These are phyloP conservation scores for Charaxes varanes DNA, from an alignment of 1,140 invertebrate species.

Conservation along the genomic window DNA sequence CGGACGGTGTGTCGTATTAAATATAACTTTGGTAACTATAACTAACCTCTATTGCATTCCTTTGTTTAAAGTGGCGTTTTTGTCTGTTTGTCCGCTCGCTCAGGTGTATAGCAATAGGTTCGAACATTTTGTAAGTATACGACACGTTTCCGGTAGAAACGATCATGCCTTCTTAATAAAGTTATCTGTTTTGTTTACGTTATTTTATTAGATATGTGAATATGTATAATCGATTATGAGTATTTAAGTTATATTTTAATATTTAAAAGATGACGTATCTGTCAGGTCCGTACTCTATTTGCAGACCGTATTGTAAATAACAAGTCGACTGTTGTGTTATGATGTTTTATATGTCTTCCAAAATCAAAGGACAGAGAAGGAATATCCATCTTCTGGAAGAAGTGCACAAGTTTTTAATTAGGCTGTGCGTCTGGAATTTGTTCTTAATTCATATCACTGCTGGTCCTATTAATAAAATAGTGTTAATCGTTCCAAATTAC, in stretches of 20 bases:
- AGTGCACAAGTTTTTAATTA: no score
- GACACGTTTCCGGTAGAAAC: conserved; percentile 35
- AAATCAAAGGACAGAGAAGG: no score
- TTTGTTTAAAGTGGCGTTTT: conserved; percentile 56
- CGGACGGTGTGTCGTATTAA: conserved; percentile 4
- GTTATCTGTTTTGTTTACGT: conserved; percentile 21
- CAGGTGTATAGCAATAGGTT: conserved; percentile 67
- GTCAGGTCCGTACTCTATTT: not conserved
- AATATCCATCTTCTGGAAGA: no score
- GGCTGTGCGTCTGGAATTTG: no score
- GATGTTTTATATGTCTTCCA: no score
- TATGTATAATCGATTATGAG: not conserved
- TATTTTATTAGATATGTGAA: conserved; percentile 13
- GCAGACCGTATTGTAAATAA: no score
- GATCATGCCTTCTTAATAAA: conserved; percentile 28
- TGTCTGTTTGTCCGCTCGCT: conserved; percentile 63
- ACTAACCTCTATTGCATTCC: conserved; percentile 38
- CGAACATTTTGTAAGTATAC: conserved; percentile 60
- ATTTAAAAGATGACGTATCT: conserved; percentile 3
- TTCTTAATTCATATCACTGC: no score
- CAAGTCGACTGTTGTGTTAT: no score
- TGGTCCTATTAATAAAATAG: no score
- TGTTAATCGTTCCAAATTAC: no score
- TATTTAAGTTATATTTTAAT: conserved; percentile 1
- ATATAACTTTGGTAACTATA: conserved; percentile 20